Percentiles rank a stretch among this genome's conserved stretches.
Conservation (phyloP, 2,797 vertebrate species). For the Bradypus variegatus region DNA sequence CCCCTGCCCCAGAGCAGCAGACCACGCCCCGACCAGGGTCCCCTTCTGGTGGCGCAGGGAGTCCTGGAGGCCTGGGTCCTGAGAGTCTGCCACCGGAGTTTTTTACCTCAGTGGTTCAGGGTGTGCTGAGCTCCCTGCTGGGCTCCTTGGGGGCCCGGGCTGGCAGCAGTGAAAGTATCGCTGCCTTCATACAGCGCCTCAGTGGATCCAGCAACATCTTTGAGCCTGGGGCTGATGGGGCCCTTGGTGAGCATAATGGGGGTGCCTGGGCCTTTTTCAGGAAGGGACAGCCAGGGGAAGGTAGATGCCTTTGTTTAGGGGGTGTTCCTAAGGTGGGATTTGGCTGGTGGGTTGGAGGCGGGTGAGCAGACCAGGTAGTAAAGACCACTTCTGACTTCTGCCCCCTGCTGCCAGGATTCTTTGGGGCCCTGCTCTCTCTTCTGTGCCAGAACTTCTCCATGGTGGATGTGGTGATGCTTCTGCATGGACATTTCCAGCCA, state of each 20-base stretch:
- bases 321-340: background rate
- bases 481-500: conserved; percentile 91
- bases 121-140: conserved; percentile 88
- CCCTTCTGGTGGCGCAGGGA: conserved; percentile 48
- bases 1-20: conserved; percentile 50
- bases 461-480: conserved; percentile 91
- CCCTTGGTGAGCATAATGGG: conserved; percentile 75
- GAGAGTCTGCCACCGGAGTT: conserved; percentile 86
- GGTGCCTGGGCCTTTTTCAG: background rate
- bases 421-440: conserved; percentile 88
- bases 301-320: background rate
- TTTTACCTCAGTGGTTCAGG: conserved; percentile 89
- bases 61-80: conserved; percentile 49
- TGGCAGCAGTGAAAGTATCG: conserved; percentile 89
- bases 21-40: conserved; percentile 35
- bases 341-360: background rate
- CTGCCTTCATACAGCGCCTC: conserved; percentile 90
- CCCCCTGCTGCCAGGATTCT: conserved; percentile 76
- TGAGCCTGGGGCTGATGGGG: conserved; percentile 86
- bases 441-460: conserved; percentile 93
- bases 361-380: background rate
- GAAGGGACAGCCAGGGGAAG: background rate
- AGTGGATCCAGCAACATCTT: conserved; percentile 90
- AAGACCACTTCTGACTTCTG: background rate
- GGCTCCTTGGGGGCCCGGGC: conserved; percentile 84